phyloP scores from a whole-genome alignment of 2,113 vertebrate species.

The Phainopepla nitens region DNA sequence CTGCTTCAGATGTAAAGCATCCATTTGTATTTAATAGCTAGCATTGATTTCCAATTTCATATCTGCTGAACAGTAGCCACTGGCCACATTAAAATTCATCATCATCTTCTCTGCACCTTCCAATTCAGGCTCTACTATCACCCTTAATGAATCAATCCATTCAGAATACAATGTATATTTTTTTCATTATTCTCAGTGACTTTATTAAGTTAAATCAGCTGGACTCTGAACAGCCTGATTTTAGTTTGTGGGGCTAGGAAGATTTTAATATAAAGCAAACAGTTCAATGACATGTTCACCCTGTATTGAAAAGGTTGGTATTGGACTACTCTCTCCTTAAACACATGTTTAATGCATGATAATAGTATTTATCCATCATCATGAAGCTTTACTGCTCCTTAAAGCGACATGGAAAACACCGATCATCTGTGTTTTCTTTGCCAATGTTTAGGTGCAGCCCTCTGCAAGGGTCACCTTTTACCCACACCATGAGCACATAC shows the following conservation, averaged over 20 bases:
- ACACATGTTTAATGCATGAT: not conserved
- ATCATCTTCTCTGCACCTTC: slow-evolving; percentile 6
- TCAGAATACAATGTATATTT: not conserved
- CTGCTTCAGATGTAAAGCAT: not conserved
- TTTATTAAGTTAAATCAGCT: slow-evolving; percentile 15
- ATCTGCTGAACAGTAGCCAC: slow-evolving; percentile 50
- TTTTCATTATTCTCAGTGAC: not conserved
- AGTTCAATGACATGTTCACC: not conserved
- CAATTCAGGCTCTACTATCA: not conserved
- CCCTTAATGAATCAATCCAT: slow-evolving; percentile 15
- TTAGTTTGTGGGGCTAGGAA: not conserved
- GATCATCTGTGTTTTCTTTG: not conserved
- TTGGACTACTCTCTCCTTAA: not conserved
- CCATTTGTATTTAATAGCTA: slow-evolving; percentile 46
- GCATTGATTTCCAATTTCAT: slow-evolving; percentile 60
- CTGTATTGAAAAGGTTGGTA: slow-evolving; percentile 1
- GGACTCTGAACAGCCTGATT: not conserved
- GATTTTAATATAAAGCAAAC: not conserved
- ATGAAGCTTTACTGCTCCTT: slow-evolving; percentile 9
- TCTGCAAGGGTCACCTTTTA: not conserved
- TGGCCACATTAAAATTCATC: slow-evolving; percentile 53
- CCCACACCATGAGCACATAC: rapidly evolving
- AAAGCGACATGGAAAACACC: not conserved
- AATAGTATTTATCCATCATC: slow-evolving; percentile 7
- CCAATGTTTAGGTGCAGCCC: not conserved